Evolutionary conservation across 23 tunicate genomes (phyloP).

Genomic region (Trididemnum clinides): DNA sequence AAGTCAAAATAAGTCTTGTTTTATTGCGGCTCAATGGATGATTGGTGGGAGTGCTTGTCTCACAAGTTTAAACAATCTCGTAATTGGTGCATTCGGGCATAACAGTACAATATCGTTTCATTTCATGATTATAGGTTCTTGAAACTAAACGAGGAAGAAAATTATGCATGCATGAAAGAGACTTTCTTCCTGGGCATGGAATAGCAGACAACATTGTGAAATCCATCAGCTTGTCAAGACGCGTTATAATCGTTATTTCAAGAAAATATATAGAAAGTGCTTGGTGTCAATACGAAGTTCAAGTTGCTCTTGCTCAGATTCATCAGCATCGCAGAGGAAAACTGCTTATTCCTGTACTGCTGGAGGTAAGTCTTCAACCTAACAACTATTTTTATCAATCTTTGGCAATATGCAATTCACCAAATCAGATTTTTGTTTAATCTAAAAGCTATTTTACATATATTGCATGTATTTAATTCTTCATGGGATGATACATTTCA

Average conservation of each 20-base stretch:
- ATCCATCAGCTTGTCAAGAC: constrained; percentile 68
- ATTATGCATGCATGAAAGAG: constrained; percentile 84
- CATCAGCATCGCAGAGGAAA: constrained; percentile 77
- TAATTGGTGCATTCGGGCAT: too few species aligned
- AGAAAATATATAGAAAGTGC: constrained; percentile 64
- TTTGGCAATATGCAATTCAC: too few species aligned
- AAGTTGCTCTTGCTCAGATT: constrained; percentile 80
- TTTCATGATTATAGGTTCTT: constrained; percentile 79
- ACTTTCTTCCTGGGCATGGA: constrained; percentile 70
- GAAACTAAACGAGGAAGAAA: constrained; percentile 61
- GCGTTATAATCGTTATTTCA: constrained; percentile 74
- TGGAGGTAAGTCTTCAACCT: constrained; percentile 83
- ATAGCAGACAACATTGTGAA: constrained; percentile 89
- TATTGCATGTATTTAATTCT: too few species aligned
- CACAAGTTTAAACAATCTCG: too few species aligned
- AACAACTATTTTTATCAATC: too few species aligned
- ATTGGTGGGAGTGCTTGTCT: too few species aligned
- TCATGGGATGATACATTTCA: too few species aligned
- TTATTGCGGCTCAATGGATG: too few species aligned
- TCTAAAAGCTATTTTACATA: too few species aligned
- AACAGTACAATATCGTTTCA: too few species aligned
- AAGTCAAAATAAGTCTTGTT: too few species aligned
- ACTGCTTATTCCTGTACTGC: constrained; percentile 77
- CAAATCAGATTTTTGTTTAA: too few species aligned
- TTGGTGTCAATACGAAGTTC: constrained; percentile 96